Evolutionary conservation across 2,797 vertebrate species (phyloP).

Genomic region (Moxostoma hubbsi): DNA sequence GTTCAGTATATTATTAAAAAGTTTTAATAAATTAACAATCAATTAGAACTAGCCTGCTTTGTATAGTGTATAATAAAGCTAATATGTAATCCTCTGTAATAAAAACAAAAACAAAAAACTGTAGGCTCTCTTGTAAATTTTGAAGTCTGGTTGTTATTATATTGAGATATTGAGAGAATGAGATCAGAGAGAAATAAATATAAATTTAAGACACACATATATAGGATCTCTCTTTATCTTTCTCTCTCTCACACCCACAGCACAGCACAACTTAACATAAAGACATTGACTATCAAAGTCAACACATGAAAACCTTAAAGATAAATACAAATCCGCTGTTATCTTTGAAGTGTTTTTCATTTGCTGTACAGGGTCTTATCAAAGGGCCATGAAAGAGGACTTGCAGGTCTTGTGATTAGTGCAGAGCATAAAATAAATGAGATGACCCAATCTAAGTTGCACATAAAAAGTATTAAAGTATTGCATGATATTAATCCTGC

Average conservation of each 20-base stretch:
- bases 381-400: slow-evolving; percentile 91
- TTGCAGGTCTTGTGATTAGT: slow-evolving; percentile 91
- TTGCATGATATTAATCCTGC: slow-evolving; percentile 99
- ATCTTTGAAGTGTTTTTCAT: slow-evolving; percentile 93
- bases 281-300: slow-evolving; percentile 83
- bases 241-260: background rate
- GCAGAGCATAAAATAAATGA: slow-evolving; percentile 90
- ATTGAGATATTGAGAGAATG: background rate
- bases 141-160: background rate
- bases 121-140: background rate
- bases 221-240: background rate
- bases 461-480: slow-evolving; percentile 98
- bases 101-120: background rate
- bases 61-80: background rate
- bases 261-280: slow-evolving; percentile 71
- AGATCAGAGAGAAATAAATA: background rate
- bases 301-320: slow-evolving; percentile 83
- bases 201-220: background rate
- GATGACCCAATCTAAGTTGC: slow-evolving; percentile 94
- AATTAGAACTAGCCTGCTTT: background rate
- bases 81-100: background rate
- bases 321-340: slow-evolving; percentile 90
- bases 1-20: slow-evolving; percentile 13
- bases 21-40: slow-evolving; percentile 5
- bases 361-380: slow-evolving; percentile 92